Base-by-base conservation (phyloP, 2,797 vertebrate species). In the Syngnathus acus region DNA sequence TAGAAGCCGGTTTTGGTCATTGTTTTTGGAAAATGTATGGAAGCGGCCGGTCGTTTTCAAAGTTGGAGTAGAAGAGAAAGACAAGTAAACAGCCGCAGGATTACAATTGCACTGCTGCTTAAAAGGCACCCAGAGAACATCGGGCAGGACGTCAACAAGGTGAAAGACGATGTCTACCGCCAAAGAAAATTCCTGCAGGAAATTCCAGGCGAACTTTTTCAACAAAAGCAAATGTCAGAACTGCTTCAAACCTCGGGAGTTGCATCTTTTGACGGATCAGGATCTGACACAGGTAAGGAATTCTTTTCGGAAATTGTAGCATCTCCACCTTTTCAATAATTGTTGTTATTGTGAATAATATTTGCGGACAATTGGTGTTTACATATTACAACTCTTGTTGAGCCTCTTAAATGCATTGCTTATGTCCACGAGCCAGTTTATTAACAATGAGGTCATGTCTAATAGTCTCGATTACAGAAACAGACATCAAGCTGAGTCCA, bases 201-300 rank as follows among this genome's bases (percentile, higher is more conserved):
- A 98, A 90, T 99, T 98, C 80, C 97, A 98, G 87, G 94, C 97
- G 67, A 98, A 98, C 85, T 96, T 98, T 88, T 98, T 99, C 83
- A 98, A 99, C 81, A 98, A 97, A 86, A 98, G 96, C 86, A 98
- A 98, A 91, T 99, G 95, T 92, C 97, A 99, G 88, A 98, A 99
- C 86, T 98, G 97, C 89, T 99, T 99, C 87, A 99, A 99, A 70
- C 95, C 97, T 0, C 87, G 95, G 45, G 96, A 99, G 83, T 90
- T 96, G 62, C 96, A 99, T 87, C 92, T 98, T 2, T 83, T 98
- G 82, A 97, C 95, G 64, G 96, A 99, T 77, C 94, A 96, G 83
- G 97, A 99, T 84, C 76, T 98, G 66, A 96, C 93, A 77, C 97
- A 99, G 95, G 96, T 98, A 89, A 32, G 9, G 17, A 21, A n/a